Conservation (phyloP, 1,140 invertebrate species). For the Saccostrea cuccullata region DNA sequence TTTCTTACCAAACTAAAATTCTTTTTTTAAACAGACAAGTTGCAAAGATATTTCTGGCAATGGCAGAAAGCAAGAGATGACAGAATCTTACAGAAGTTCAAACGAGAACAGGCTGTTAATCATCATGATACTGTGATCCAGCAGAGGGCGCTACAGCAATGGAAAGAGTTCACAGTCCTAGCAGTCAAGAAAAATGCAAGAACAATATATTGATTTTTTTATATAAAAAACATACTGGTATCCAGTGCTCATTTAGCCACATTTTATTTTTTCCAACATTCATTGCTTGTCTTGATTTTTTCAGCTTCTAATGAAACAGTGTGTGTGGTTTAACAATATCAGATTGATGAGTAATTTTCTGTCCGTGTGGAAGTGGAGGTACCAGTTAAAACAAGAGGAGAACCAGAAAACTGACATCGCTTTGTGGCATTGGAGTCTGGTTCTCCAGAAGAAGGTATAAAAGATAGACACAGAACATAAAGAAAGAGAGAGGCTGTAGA, state of each 20-base stretch:
- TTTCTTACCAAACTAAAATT: no score
- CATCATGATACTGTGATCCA: conserved; percentile 59
- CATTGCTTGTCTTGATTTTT: neutral
- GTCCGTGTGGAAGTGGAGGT: conserved; percentile 60
- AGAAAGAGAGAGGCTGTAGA: neutral
- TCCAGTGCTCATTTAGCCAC: no score
- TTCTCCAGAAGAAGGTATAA: conserved; percentile 67
- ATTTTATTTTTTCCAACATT: neutral
- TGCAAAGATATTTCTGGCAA: conserved; percentile 57
- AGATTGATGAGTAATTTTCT: conserved; percentile 60
- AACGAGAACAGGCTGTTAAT: conserved; percentile 60
- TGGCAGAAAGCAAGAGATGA: conserved; percentile 60
- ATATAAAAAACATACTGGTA: no score
- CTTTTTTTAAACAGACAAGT: conserved; percentile 36
- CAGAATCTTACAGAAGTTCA: conserved; percentile 58
- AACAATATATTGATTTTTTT: neutral
- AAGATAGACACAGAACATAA: neutral
- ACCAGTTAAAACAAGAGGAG: conserved; percentile 54
- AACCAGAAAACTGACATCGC: conserved; percentile 63
- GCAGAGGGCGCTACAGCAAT: conserved; percentile 52
- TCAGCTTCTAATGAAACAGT: conserved; percentile 66
- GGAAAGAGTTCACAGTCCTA: conserved; percentile 61
- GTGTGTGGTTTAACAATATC: conserved; percentile 63
- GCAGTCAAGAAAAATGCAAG: conserved; percentile 61
- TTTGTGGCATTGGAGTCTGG: conserved; percentile 73